phyloP scores from a whole-genome alignment of 2,797 vertebrate genomes.

The Pseudopleuronectes americanus region DNA sequence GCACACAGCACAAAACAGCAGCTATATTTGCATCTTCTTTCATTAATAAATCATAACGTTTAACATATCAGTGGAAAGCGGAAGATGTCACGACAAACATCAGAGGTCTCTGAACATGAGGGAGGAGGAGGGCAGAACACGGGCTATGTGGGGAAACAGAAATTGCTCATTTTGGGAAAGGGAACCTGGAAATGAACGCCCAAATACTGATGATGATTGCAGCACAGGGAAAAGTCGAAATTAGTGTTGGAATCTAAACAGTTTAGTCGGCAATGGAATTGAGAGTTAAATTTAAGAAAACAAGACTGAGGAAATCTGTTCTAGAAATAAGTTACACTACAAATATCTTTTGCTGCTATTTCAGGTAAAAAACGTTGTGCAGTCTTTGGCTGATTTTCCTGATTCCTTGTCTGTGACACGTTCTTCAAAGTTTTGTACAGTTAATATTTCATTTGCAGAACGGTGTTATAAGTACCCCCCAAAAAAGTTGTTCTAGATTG shows the following conservation, averaged over 20 bases:
- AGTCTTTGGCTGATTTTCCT: no score
- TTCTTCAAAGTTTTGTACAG: neutral
- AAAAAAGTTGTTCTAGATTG: slow-evolving; percentile 37
- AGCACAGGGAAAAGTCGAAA: neutral
- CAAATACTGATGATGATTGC: neutral
- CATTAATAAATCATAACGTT: slow-evolving; percentile 83
- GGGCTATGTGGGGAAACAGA: slow-evolving; percentile 35
- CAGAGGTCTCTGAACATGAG: slow-evolving; percentile 51
- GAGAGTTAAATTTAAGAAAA: neutral
- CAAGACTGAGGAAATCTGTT: slow-evolving; percentile 3
- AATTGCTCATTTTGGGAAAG: neutral
- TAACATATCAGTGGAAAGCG: slow-evolving; percentile 76
- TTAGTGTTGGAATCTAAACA: slow-evolving; percentile 1
- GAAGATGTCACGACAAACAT: slow-evolving; percentile 76
- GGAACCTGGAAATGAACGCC: neutral
- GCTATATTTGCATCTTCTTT: slow-evolving; percentile 76
- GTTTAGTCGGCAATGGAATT: neutral
- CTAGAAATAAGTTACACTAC: neutral
- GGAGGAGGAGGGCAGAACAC: slow-evolving; percentile 11
- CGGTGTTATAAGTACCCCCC: slow-evolving; percentile 12
- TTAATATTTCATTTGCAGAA: slow-evolving; percentile 40
- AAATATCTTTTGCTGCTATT: slow-evolving; percentile 6
- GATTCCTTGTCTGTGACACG: no score
- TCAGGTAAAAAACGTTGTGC: neutral
- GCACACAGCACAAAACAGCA: slow-evolving; percentile 43